phyloP scores from a whole-genome alignment of 2,888 invertebrate genomes.

The Acanthosoma haemorrhoidale region DNA sequence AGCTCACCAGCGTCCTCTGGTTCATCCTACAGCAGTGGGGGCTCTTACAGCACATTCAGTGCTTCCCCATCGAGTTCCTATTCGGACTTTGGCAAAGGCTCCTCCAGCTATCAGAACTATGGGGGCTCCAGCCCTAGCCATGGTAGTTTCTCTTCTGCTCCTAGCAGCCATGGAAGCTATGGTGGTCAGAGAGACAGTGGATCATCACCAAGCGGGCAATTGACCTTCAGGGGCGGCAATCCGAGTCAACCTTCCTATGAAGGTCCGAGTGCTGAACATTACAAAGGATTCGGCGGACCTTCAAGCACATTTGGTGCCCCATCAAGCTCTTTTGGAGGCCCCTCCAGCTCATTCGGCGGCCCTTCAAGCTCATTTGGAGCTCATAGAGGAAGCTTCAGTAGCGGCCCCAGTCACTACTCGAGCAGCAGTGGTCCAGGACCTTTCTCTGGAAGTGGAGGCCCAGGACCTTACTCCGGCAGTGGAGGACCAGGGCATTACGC shows the following conservation, averaged over 20 bases:
- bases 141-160: constrained; percentile 25
- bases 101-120: background rate
- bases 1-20: background rate
- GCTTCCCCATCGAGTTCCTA: background rate
- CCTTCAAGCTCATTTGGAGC: too few species aligned
- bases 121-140: constrained; percentile 16
- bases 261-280: background rate
- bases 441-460: background rate
- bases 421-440: background rate
- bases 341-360: background rate
- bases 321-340: background rate
- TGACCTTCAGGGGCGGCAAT: background rate
- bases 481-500: background rate
- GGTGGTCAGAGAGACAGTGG: constrained; percentile 15
- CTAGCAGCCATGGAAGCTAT: constrained; percentile 14
- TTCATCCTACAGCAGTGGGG: background rate
- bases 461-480: constrained; percentile 22
- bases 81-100: background rate
- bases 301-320: constrained; percentile 4
- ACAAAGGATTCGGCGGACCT: background rate
- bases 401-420: background rate
- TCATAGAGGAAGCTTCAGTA: background rate
- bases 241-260: background rate
- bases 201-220: background rate
- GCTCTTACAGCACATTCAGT: background rate